Evolutionary conservation across 1,140 invertebrate species (phyloP).

Genomic region (Lepidotrigona ventralis): DNA sequence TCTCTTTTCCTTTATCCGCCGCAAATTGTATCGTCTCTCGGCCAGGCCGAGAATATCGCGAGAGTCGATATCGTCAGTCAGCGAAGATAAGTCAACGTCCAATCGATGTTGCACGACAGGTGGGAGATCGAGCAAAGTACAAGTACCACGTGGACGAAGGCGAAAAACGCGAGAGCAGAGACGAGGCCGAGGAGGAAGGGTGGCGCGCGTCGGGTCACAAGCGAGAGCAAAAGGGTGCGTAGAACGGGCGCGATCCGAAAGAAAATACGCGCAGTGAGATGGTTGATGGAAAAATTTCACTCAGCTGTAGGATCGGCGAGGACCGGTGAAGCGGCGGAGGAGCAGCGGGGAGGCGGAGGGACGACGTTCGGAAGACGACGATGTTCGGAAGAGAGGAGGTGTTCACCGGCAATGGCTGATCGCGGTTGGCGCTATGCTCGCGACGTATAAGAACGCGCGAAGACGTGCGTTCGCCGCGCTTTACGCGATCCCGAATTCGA

Average conservation of each 20-base stretch:
- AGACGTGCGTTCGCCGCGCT: constrained; percentile 49
- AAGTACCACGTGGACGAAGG: too few relatives aligned
- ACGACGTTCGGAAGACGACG: constrained; percentile 57
- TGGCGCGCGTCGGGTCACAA: too few relatives aligned
- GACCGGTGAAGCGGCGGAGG: constrained; percentile 9
- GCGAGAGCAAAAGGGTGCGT: too few relatives aligned
- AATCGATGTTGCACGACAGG: too few relatives aligned
- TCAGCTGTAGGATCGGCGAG: not conserved
- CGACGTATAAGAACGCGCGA: constrained; percentile 55
- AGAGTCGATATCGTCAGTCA: too few relatives aligned
- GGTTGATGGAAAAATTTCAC: not conserved
- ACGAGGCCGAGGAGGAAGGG: too few relatives aligned
- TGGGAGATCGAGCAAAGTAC: too few relatives aligned
- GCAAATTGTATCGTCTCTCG: too few relatives aligned
- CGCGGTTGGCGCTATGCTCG: constrained; percentile 57
- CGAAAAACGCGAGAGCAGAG: too few relatives aligned
- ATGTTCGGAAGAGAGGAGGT: constrained; percentile 67
- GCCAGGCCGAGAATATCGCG: too few relatives aligned
- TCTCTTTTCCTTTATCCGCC: not conserved
- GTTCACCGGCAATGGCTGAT: constrained; percentile 66
- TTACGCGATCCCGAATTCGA: constrained; percentile 48
- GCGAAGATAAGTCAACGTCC: too few relatives aligned
- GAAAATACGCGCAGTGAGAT: not conserved
- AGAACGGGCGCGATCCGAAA: too few relatives aligned
- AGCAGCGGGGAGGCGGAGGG: constrained; percentile 22